Conservation (phyloP, 2,113 vertebrate genomes). For the Charina bottae region DNA sequence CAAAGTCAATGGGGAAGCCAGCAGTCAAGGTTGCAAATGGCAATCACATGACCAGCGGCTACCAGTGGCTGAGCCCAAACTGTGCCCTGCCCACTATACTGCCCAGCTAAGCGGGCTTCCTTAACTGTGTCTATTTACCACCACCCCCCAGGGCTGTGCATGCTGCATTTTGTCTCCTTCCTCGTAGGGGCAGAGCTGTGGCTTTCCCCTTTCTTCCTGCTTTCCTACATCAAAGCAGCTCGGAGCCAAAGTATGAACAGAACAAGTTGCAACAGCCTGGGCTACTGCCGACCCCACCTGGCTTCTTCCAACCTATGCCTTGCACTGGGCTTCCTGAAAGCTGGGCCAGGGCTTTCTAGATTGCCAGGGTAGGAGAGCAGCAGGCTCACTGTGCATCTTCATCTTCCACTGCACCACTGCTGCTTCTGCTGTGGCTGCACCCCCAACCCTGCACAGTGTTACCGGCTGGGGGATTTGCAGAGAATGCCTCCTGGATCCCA, state of each 20-base stretch:
- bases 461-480: neutral
- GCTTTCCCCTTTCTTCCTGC: constrained; percentile 5
- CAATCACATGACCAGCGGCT: no score
- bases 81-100: no score
- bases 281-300: neutral
- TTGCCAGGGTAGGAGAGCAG: neutral
- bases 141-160: neutral
- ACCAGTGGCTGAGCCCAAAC: neutral
- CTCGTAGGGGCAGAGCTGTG: neutral
- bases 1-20: neutral
- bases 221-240: constrained; percentile 46
- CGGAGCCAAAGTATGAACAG: constrained; percentile 39
- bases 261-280: constrained; percentile 43
- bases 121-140: neutral
- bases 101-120: no score
- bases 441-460: neutral
- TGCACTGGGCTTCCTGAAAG: constrained; percentile 24
- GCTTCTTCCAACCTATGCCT: constrained; percentile 30
- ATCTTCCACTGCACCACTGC: constrained; percentile 1
- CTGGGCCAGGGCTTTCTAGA: constrained; percentile 59
- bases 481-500: neutral
- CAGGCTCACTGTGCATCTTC: neutral
- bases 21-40: neutral
- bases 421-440: neutral
- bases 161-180: constrained; percentile 35